Base-by-base conservation (phyloP, 1,140 invertebrate genomes). In the Papilio machaon region DNA sequence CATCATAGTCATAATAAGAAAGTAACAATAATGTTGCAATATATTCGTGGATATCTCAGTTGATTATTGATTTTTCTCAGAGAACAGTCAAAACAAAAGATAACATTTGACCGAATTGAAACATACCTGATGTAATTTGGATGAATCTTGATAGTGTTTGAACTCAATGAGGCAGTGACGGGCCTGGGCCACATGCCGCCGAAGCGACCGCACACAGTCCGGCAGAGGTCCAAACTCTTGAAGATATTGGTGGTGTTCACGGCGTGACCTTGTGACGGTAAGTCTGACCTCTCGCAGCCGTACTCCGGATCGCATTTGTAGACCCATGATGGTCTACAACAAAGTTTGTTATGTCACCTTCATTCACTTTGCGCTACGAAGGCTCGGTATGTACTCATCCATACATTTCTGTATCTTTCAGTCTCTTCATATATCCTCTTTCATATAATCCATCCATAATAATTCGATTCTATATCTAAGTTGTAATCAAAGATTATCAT, bases 171-270 rank as follows among this genome's bases (percentile, higher is more conserved):
- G 0, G 88, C 89, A 4, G 91, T 95, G 0, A 96, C 97, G 7
- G 97, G 97, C 84, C 95, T 91, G 0, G 97, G 97, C 97, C 97
- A 98, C 17, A 97, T 94, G 1, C 96, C 95, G 0, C 96, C 96
- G 85, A 95, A 96, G 60, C 94, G 90, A 10, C 96, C 96, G 89
- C 97, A 97, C 0, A 96, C 95, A 1, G 97, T 92, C 35, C 96
- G 94, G 85, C 97, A 98, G 47, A 95, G 89, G 47, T 94, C 91
- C 75, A 96, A 85, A 46, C 92, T 95, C 43, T 92, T 89, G 83
- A 93, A 95, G 54, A 88, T 78, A 15, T 82, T 80, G 5, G 86
- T 81, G 1, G 54, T 70, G 49, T 86, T 86, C n/a, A 43, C 70
- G 5, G 23, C 17, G 17, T 58, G 52, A 43, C 60, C 13, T 43